These are phyloP conservation scores for Girardinichthys multiradiatus DNA, from an alignment of 2,113 vertebrate species.

Conservation along the genomic window DNA sequence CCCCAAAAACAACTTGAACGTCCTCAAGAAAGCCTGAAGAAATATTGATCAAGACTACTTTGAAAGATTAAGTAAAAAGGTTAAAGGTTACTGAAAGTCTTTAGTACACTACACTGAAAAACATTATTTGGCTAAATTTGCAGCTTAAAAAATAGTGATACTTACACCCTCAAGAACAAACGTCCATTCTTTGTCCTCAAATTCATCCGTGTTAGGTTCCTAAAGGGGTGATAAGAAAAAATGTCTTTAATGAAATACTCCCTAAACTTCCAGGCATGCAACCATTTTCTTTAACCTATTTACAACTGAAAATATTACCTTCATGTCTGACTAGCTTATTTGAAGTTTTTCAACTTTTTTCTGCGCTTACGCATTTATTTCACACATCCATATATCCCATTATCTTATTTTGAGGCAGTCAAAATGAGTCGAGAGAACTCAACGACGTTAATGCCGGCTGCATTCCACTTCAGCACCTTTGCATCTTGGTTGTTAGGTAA, in stretches of 20 bases:
- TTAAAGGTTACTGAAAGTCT: not conserved
- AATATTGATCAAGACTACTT: not conserved
- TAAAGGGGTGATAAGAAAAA: conserved; percentile 37
- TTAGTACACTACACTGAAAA: not conserved
- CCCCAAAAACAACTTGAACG: too few species aligned
- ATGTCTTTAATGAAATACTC: not conserved
- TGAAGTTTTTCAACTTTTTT: not conserved
- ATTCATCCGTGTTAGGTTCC: conserved; percentile 87
- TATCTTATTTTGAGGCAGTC: not conserved
- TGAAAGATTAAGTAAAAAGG: not conserved
- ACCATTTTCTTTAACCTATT: not conserved
- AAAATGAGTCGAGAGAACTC: not conserved
- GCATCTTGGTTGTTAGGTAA: not conserved
- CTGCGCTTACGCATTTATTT: not conserved
- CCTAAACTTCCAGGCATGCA: not conserved
- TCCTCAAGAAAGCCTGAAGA: not conserved
- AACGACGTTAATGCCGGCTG: not conserved
- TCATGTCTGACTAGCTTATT: not conserved
- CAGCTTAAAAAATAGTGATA: conserved; percentile 5
- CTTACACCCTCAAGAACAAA: conserved; percentile 91
- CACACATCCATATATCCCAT: not conserved
- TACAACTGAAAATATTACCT: not conserved
- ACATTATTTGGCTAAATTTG: not conserved
- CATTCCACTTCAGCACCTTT: not conserved
- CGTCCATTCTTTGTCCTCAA: conserved; percentile 93